Evolutionary conservation across 2,797 vertebrate species (phyloP), one percentile per base, ranked within the genome.

Genomic region (Anguilla obscura): DNA sequence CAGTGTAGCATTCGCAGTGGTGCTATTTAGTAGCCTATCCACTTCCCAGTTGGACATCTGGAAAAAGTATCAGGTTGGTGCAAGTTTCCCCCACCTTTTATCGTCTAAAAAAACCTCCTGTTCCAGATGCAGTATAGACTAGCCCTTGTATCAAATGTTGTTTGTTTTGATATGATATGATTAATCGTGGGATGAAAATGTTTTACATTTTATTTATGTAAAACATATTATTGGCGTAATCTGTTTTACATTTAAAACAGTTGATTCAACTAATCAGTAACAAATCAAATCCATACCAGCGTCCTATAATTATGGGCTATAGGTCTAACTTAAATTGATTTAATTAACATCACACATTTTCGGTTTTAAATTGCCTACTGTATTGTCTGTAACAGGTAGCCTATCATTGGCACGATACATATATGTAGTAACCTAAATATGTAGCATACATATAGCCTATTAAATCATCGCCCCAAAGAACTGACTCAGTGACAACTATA

Each of bases 1-100:
- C 94, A 95, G 96, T 92, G 95, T 92, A 90, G 58, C 93, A 95
- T 96, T 96, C 94, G 93, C 94, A 89, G 94, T 86, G 93, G 90
- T 93, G 93, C 90, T 93, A 90, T 92, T 90, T 91, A 87, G 90
- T 94, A 45, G 74, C 33, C 74, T 79, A 91, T 95, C 87, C 91
- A 0, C 60, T 89, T 95, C 94, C 94, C 95, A 90, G 92, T 88
- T 94, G 93, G 95, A 92, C 94, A 96, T 94, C 95, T 93, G 95
- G 95, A 93, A 94, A 92, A 94, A 93, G 94, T 93, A 33, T 0
- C 54, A 63, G 87, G 52, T 82, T 21, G 8, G 87, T 86, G 71
- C 58, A n/a, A 7, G 88, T 85, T 87, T 79, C 87, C 89, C 84
- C 66, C 80, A 85, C 89, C 89, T 88, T 30, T 6, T 74, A 89